phyloP scores from a whole-genome alignment of 2,888 invertebrate genomes.

The Phania funesta region DNA sequence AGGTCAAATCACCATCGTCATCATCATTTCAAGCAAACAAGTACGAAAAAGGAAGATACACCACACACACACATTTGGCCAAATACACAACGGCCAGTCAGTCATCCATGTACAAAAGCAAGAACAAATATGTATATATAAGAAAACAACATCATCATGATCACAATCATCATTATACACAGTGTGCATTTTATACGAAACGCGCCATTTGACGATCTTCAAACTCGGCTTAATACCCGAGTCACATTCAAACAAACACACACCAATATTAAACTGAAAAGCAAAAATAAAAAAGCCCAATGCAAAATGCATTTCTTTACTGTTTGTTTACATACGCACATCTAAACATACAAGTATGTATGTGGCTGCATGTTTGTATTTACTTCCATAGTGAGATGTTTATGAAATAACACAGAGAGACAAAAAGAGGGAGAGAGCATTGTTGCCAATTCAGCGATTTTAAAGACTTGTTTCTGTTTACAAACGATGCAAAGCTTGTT shows the following conservation, averaged over 20 bases:
- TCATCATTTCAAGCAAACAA: slow-evolving; percentile 40
- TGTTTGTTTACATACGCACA: too few relatives aligned
- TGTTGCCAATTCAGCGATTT: too few relatives aligned
- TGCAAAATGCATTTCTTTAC: background rate
- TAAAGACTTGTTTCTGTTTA: too few relatives aligned
- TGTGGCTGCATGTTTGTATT: too few relatives aligned
- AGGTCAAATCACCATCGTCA: slow-evolving; percentile 55
- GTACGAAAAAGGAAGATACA: background rate
- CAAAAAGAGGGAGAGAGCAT: too few relatives aligned
- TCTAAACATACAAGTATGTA: too few relatives aligned
- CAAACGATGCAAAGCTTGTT: too few relatives aligned
- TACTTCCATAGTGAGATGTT: too few relatives aligned
- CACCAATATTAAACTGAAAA: background rate
- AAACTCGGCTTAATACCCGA: slow-evolving; percentile 27
- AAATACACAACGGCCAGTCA: slow-evolving; percentile 14
- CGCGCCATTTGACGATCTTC: slow-evolving; percentile 30
- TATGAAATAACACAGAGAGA: too few relatives aligned
- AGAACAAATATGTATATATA: background rate
- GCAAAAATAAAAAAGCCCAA: background rate
- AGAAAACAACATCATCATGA: slow-evolving; percentile 11
- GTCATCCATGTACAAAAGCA: slow-evolving; percentile 8
- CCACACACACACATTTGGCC: slow-evolving; percentile 1
- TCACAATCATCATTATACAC: slow-evolving; percentile 9
- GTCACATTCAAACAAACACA: background rate
- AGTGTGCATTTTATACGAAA: slow-evolving; percentile 27